These are phyloP conservation scores for Pagetopsis macropterus DNA, from an alignment of 2,797 vertebrate species.

Conservation along the genomic window DNA sequence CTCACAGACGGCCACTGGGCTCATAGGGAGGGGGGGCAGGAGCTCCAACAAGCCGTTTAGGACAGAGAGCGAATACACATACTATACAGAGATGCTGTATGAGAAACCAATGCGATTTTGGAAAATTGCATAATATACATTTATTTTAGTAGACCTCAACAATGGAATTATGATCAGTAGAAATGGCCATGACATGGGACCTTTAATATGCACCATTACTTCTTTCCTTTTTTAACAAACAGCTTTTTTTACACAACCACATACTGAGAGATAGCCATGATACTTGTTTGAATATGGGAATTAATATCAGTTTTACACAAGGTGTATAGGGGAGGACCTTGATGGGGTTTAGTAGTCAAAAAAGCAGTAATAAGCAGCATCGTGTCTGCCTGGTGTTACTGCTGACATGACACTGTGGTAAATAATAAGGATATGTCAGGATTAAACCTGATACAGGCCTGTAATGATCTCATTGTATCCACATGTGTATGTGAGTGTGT, in stretches of 20 bases:
- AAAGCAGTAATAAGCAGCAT: slow-evolving; percentile 67
- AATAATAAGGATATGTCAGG: slow-evolving; percentile 79
- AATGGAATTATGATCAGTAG: too few species aligned
- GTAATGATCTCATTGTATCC: slow-evolving; percentile 74
- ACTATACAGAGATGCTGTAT: too few species aligned
- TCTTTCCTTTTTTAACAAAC: background rate
- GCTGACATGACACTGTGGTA: slow-evolving; percentile 70
- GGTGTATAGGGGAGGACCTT: slow-evolving; percentile 48
- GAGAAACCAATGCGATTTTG: too few species aligned
- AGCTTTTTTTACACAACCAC: slow-evolving; percentile 21
- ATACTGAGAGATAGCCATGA: slow-evolving; percentile 3
- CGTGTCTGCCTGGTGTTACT: slow-evolving; percentile 51
- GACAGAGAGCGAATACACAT: too few species aligned
- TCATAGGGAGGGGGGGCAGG: too few species aligned
- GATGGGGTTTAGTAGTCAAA: slow-evolving; percentile 58
- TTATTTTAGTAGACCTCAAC: too few species aligned
- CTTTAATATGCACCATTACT: slow-evolving; percentile 2
- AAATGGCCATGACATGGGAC: too few species aligned
- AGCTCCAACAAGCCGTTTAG: too few species aligned
- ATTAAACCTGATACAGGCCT: slow-evolving; percentile 74
- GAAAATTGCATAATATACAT: too few species aligned
- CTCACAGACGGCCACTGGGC: too few species aligned
- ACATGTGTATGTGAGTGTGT: slow-evolving; percentile 40
- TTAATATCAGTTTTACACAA: slow-evolving; percentile 28
- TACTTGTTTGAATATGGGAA: slow-evolving; percentile 21